Percentiles rank a stretch among this genome's conserved stretches.
Evolutionary conservation across 2,888 invertebrate species (phyloP).

Genomic region (Thereva nobilitata): DNA sequence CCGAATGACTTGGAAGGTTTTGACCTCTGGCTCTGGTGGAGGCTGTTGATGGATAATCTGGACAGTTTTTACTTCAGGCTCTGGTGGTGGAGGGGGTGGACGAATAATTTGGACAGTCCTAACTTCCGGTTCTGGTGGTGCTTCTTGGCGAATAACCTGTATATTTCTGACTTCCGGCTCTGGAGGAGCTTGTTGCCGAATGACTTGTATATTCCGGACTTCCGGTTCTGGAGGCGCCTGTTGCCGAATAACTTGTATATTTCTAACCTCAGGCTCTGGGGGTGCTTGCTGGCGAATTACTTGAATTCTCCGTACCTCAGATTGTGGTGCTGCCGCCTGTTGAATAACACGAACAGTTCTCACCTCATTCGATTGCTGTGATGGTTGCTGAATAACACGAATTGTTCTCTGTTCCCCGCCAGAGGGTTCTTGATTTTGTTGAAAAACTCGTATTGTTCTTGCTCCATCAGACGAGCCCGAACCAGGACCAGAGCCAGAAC

Average conservation of each 20-base stretch:
- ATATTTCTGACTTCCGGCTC: constrained; percentile 10
- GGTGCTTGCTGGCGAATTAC: constrained; percentile 4
- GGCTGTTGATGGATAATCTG: constrained; percentile 19
- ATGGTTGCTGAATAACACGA: no score
- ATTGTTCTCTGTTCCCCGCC: no score
- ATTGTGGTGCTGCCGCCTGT: no score
- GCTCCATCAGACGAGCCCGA: no score
- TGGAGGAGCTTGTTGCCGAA: not conserved
- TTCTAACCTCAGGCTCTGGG: constrained; percentile 2
- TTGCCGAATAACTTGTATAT: constrained; percentile 7
- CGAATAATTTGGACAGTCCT: constrained; percentile 8
- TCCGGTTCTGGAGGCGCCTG: not conserved
- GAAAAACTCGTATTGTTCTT: no score
- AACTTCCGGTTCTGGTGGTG: constrained; percentile 12
- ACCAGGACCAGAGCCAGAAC: no score
- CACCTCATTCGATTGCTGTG: no score
- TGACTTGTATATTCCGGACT: constrained; percentile 8
- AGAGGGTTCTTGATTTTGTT: no score
- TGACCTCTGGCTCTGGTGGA: constrained; percentile 30
- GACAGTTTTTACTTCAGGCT: constrained; percentile 26
- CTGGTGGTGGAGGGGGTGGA: constrained; percentile 3
- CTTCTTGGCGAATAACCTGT: constrained; percentile 12
- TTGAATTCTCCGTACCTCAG: not conserved
- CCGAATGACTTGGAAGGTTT: constrained; percentile 13
- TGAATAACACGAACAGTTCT: no score